Percentiles rank a stretch among this genome's conserved stretches.
Evolutionary conservation across 2,113 vertebrate genomes (phyloP).

Genomic region (Bujurquina vittata): DNA sequence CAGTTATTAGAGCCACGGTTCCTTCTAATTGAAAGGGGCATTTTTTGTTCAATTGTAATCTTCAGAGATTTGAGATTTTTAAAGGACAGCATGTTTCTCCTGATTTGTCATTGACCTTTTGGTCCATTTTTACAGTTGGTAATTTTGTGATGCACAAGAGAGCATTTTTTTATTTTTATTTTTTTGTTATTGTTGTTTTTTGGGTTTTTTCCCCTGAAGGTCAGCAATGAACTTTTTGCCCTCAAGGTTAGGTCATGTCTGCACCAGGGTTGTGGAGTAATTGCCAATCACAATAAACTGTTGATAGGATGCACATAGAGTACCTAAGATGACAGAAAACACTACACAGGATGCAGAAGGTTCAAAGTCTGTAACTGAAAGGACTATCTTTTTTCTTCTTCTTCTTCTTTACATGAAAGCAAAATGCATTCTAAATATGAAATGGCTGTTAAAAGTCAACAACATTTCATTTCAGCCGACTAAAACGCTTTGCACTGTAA

Average conservation of each 20-base stretch:
- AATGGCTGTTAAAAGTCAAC: constrained; percentile 31
- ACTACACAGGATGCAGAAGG: neutral
- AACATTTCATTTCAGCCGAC: neutral
- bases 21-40: neutral
- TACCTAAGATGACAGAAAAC: constrained; percentile 9
- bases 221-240: constrained; percentile 31
- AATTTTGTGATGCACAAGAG: neutral
- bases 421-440: neutral
- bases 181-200: neutral
- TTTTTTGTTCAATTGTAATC: neutral
- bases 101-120: neutral
- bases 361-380: neutral
- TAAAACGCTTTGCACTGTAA: constrained; percentile 11
- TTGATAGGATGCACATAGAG: constrained; percentile 8
- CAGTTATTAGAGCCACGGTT: neutral
- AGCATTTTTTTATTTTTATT: neutral
- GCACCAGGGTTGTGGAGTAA: constrained; percentile 3
- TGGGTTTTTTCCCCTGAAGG: constrained; percentile 1
- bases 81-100: neutral
- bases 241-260: constrained; percentile 38
- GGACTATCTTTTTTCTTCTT: neutral
- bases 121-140: constrained; percentile 15
- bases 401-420: neutral
- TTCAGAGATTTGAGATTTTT: neutral
- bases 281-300: constrained; percentile 19